These are phyloP conservation scores for Embidobia sp. DNA, from an alignment of 2,888 invertebrate genomes.

Conservation along the genomic window DNA sequence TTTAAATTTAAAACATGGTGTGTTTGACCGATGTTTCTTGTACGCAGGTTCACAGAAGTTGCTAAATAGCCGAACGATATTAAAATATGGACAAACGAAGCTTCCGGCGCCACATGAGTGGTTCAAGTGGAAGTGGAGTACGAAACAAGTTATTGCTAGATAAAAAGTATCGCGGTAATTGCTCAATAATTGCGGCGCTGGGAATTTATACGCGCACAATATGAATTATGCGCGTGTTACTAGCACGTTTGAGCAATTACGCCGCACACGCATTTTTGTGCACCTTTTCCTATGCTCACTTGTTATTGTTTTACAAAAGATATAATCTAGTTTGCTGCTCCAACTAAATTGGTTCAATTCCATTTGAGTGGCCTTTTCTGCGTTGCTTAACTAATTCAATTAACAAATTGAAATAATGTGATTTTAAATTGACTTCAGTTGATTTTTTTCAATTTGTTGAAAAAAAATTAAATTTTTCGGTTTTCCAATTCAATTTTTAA, in stretches of 20 bases:
- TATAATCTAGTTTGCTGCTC: neutral
- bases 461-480: too few relatives aligned
- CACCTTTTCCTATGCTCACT: constrained; percentile 13
- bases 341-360: neutral
- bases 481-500: too few relatives aligned
- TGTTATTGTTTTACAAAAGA: constrained; percentile 6
- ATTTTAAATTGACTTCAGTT: too few relatives aligned
- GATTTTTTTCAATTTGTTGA: too few relatives aligned
- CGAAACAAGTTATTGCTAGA: constrained; percentile 4
- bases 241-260: constrained; percentile 7
- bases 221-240: constrained; percentile 9
- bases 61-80: constrained; percentile 1
- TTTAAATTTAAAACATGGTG: too few relatives aligned
- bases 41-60: neutral
- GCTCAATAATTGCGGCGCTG: constrained; percentile 28
- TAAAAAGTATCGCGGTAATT: constrained; percentile 25
- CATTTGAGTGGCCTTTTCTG: too few relatives aligned
- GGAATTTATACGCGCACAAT: constrained; percentile 13
- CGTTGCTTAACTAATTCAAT: too few relatives aligned
- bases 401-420: too few relatives aligned
- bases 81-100: constrained; percentile 8
- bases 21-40: neutral
- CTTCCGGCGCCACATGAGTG: constrained; percentile 34
- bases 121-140: constrained; percentile 21
- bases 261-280: constrained; percentile 2